phyloP scores from a whole-genome alignment of 2,797 vertebrate genomes.

The Sandelia bainsii region DNA sequence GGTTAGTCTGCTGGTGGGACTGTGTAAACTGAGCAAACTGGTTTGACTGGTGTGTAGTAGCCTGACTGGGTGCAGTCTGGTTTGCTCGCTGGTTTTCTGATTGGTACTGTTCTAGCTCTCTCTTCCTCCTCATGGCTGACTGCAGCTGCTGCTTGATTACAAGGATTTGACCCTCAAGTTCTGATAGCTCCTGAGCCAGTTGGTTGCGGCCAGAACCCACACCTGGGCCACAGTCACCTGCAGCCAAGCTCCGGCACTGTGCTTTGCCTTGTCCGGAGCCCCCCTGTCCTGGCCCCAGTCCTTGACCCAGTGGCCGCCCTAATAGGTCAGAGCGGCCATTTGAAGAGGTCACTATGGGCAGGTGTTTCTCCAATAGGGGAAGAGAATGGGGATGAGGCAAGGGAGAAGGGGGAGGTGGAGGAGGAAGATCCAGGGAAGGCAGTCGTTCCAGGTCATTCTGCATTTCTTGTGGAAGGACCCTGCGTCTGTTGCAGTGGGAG shows the following conservation, averaged over 20 bases:
- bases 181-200: slow-evolving; percentile 90
- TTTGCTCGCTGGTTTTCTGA: slow-evolving; percentile 79
- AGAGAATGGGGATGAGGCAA: slow-evolving; percentile 69
- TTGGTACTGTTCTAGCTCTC: slow-evolving; percentile 94
- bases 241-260: slow-evolving; percentile 60
- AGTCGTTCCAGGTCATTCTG: slow-evolving; percentile 85
- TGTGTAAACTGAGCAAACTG: slow-evolving; percentile 73
- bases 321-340: slow-evolving; percentile 92
- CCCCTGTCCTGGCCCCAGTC: slow-evolving; percentile 47
- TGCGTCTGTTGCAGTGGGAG: slow-evolving; percentile 85
- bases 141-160: slow-evolving; percentile 96
- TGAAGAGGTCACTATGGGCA: slow-evolving; percentile 85
- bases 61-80: slow-evolving; percentile 75
- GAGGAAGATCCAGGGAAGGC: slow-evolving; percentile 85
- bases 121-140: slow-evolving; percentile 92
- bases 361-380: slow-evolving; percentile 84
- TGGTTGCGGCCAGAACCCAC: slow-evolving; percentile 81
- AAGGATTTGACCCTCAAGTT: slow-evolving; percentile 95
- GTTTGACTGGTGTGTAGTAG: slow-evolving; percentile 63
- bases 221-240: slow-evolving; percentile 54
- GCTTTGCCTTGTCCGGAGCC: slow-evolving; percentile 39
- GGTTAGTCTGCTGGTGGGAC: slow-evolving; percentile 78
- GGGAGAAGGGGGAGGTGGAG: slow-evolving; percentile 60
- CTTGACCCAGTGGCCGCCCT: slow-evolving; percentile 76
- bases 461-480: slow-evolving; percentile 85